Base-by-base conservation (phyloP, 2,888 invertebrate species). In the Heliconius erato region DNA sequence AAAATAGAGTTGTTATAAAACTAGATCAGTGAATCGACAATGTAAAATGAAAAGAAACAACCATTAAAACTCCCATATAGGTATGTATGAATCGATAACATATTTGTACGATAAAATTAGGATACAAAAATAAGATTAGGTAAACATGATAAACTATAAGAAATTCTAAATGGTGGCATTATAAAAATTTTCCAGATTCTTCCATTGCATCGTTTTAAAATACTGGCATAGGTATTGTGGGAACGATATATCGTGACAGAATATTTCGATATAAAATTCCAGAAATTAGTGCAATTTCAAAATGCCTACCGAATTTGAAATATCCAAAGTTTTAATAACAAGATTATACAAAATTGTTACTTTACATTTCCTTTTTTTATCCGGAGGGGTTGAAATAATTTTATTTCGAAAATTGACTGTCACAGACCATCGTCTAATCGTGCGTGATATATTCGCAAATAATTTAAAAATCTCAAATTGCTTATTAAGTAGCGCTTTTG, bases 281-380 rank as follows among this genome's bases (percentile, higher is more conserved):
- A 81, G 28, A 78, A 81, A 76, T 32, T 28, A 32, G n/a, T n/a
- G 65, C 80, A 68, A 79, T 79, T 80, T 81, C 77, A 26, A 79
- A 82, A 85, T 85, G 82, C 84, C 82, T 85, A 80, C 82, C 85
- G 86, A 86, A 85, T 86, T 85, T 82, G 6, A 82, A 82, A 85
- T 84, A 80, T 68, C 79, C 83, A 69, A 79, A 82, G 80, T 65
- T 23, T 54, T 54, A 23, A 54, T 23, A 54, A 54, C 23, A 54
- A 54, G 65, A 80, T 74, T 54, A 26, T 32, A 26, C 16, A 19
- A 32, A 76, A 54, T 54, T 54, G 54, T 3, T 54, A 23, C 1
- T 67, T 28, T 40, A 63, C n/a, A 2, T 26, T 32, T 9, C 23
- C 28, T n/a, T 81, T 35, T 54, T 35, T 59, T 65, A 32, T 28